A percentile compares a stretch with the other conserved stretches of the same genome.
Conservation (phyloP, 2,888 invertebrate species). For the Crocallis elinguaria region DNA sequence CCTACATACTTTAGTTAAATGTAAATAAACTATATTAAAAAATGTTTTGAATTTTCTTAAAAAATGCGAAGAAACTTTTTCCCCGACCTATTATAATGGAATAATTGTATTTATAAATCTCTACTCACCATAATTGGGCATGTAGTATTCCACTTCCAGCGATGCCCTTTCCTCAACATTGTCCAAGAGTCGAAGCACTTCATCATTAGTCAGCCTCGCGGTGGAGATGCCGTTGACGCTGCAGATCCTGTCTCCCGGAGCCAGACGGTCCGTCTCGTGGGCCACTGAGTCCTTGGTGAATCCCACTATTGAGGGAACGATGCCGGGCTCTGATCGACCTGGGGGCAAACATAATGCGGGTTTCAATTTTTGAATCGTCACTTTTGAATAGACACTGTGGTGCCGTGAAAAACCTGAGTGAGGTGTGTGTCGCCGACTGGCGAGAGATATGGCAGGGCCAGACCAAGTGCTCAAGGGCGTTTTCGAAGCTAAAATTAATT, state of each 20-base stretch:
- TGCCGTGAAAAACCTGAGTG: no score
- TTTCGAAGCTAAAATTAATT: no score
- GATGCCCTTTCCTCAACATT: conserved; percentile 90
- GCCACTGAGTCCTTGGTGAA: conserved; percentile 89
- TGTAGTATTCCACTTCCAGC: conserved; percentile 93
- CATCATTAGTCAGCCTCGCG: conserved; percentile 89
- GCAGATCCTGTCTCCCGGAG: conserved; percentile 91
- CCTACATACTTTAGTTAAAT: no score
- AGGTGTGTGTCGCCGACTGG: no score
- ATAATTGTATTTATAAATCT: no score
- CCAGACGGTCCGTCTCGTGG: conserved; percentile 89
- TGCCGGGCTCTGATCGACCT: conserved; percentile 89
- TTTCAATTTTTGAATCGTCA: neutral
- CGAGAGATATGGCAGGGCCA: no score
- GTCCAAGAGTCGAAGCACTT: conserved; percentile 90
- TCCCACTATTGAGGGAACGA: conserved; percentile 87
- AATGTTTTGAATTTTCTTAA: no score
- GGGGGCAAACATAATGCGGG: conserved; percentile 42
- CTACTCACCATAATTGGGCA: conserved; percentile 91
- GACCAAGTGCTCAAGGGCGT: no score
- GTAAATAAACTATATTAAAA: no score
- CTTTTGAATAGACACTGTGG: no score
- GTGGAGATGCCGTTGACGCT: conserved; percentile 93
- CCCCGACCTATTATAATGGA: no score
- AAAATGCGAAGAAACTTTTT: no score